A percentile compares a stretch with the other conserved stretches of the same genome.
These are phyloP conservation scores for Aegithalos caudatus DNA, from an alignment of 2,113 vertebrate genomes.

Conservation along the genomic window DNA sequence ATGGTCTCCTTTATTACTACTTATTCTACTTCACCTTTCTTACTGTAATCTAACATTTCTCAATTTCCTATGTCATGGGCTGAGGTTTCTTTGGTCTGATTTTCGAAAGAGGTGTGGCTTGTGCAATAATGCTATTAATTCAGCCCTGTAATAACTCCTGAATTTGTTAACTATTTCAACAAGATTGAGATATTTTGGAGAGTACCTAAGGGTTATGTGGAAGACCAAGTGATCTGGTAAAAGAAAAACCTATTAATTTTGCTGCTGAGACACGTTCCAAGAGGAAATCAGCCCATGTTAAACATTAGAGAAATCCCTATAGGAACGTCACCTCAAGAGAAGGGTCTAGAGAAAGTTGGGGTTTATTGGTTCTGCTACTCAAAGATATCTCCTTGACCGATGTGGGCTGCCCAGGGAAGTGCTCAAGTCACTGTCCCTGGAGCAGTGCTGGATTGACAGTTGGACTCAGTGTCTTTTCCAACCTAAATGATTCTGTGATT, in stretches of 20 bases:
- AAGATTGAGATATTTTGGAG: not conserved
- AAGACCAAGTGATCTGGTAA: not conserved
- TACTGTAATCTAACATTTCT: not conserved
- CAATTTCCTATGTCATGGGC: not conserved
- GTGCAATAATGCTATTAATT: not conserved
- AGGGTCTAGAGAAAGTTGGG: not conserved
- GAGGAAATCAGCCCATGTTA: not conserved
- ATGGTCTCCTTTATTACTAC: not conserved
- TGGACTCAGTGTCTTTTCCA: not conserved
- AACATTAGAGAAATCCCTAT: not conserved
- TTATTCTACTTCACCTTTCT: not conserved
- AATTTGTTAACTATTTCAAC: not conserved
- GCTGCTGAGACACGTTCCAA: not conserved
- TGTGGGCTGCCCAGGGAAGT: not conserved
- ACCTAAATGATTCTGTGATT: not conserved
- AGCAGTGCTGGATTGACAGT: not conserved
- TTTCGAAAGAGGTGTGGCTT: not conserved
- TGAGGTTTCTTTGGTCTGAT: not conserved
- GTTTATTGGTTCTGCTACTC: not conserved
- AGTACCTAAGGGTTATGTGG: not conserved
- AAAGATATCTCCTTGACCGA: rapidly evolving
- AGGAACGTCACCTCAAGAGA: not conserved
- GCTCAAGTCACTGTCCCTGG: not conserved
- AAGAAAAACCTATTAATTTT: not conserved
- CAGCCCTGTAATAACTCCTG: not conserved